Conservation (phyloP, 2,888 invertebrate species). For the Philereme vetulata region DNA sequence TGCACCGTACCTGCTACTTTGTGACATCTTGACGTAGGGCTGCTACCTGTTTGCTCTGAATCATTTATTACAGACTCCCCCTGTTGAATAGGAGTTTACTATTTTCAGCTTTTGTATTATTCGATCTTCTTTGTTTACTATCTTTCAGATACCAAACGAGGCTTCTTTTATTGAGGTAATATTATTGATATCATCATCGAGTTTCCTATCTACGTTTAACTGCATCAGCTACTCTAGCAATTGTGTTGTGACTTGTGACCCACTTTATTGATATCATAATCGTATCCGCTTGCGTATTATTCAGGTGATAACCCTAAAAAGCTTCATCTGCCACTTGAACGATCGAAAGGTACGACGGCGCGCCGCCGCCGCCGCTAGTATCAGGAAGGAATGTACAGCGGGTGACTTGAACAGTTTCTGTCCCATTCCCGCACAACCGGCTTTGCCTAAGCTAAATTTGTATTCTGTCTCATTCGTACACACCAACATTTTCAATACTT, state of each 20-base stretch:
- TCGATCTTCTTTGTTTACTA: conserved; percentile 10
- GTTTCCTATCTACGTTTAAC: conserved; percentile 1
- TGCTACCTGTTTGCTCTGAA: conserved; percentile 51
- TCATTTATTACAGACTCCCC: conserved; percentile 47
- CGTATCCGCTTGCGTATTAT: conserved; percentile 41
- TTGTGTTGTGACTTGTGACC: conserved; percentile 23
- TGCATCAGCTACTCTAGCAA: conserved; percentile 3
- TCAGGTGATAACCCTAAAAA: conserved; percentile 76
- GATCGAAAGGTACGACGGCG: conserved; percentile 82
- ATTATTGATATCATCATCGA: background rate
- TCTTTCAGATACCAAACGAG: conserved; percentile 2
- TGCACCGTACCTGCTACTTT: conserved; percentile 80
- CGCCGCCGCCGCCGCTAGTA: conserved; percentile 68
- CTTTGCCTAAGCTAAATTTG: conserved; percentile 77
- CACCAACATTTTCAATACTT: conserved; percentile 82
- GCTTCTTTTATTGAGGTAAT: background rate
- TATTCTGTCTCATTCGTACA: conserved; percentile 73
- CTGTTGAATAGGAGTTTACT: conserved; percentile 13
- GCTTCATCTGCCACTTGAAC: conserved; percentile 84
- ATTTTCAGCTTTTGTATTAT: conserved; percentile 2
- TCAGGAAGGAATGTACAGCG: conserved; percentile 84
- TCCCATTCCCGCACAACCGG: conserved; percentile 76
- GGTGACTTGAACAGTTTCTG: conserved; percentile 81
- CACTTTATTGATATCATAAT: conserved; percentile 25
- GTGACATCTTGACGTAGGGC: conserved; percentile 78